Percentiles rank a stretch among this genome's conserved stretches.
Evolutionary conservation across 2,797 vertebrate genomes (phyloP).

Genomic region (Odontamblyopus lacepedii): DNA sequence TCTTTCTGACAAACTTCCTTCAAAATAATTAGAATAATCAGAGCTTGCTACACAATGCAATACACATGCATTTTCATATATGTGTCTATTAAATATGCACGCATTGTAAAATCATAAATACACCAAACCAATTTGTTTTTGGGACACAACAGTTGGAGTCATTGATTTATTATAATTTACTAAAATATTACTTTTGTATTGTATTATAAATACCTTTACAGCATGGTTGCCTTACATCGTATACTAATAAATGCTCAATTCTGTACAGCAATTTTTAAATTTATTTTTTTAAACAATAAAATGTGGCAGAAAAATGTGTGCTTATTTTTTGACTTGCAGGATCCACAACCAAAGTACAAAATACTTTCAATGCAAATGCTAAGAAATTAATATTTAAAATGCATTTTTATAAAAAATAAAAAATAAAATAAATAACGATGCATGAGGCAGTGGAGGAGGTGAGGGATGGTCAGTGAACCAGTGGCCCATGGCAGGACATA

Average conservation of each 20-base stretch:
- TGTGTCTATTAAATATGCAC: too few species aligned
- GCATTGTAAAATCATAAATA: too few species aligned
- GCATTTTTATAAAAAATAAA: slow-evolving; percentile 63
- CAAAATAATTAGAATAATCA: not conserved
- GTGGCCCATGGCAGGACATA: slow-evolving; percentile 46
- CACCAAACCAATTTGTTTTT: too few species aligned
- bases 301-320: slow-evolving; percentile 23
- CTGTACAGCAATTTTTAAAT: too few species aligned
- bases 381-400: slow-evolving; percentile 66
- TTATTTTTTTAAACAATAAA: not conserved
- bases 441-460: slow-evolving; percentile 49
- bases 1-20: not conserved
- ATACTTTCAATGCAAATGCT: slow-evolving; percentile 62
- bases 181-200: too few species aligned
- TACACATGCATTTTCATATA: too few species aligned
- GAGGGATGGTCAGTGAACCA: slow-evolving; percentile 62
- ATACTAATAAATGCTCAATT: too few species aligned
- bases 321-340: slow-evolving; percentile 59
- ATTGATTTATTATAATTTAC: too few species aligned
- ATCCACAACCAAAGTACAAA: slow-evolving; percentile 46
- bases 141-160: too few species aligned
- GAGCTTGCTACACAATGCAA: not conserved
- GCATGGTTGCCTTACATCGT: too few species aligned
- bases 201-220: too few species aligned
- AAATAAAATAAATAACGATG: slow-evolving; percentile 50